Percentiles rank a stretch among this genome's conserved stretches.
Conservation (phyloP, 2,888 invertebrate species). For the Ptilodon capucinus region DNA sequence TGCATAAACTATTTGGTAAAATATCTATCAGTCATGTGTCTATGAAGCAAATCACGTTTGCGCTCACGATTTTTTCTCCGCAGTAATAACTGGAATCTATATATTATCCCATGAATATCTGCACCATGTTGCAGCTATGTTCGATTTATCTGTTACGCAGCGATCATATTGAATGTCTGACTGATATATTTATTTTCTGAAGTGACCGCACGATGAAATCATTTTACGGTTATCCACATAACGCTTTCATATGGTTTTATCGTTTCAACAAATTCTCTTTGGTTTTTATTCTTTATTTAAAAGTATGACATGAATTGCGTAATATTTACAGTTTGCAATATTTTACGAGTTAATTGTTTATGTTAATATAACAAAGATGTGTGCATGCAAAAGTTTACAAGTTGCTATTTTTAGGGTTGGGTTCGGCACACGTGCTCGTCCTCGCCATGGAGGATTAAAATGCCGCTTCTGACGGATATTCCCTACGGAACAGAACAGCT, state of each 20-base stretch:
- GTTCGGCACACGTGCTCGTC: slow-evolving; percentile 47
- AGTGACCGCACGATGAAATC: no score
- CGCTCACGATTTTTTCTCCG: no score
- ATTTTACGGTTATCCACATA: background rate
- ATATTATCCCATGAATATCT: no score
- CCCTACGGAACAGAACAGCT: slow-evolving; percentile 63
- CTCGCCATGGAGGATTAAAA: slow-evolving; percentile 53
- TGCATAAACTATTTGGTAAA: no score
- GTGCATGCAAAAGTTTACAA: slow-evolving; percentile 19
- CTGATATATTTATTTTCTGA: background rate
- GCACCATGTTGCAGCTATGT: no score
- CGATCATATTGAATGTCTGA: background rate
- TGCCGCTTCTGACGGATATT: slow-evolving; percentile 60
- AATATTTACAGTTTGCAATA: background rate
- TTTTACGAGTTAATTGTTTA: background rate
- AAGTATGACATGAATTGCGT: no score
- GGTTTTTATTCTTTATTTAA: no score
- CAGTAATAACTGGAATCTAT: no score
- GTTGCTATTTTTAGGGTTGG: slow-evolving; percentile 38
- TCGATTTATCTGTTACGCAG: background rate
- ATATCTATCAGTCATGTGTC: no score
- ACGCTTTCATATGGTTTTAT: background rate
- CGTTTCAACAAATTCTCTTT: no score
- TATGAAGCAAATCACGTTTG: no score
- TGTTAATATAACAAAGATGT: background rate